phyloP scores from a whole-genome alignment of 1,140 invertebrate species.

The Myzus persicae region DNA sequence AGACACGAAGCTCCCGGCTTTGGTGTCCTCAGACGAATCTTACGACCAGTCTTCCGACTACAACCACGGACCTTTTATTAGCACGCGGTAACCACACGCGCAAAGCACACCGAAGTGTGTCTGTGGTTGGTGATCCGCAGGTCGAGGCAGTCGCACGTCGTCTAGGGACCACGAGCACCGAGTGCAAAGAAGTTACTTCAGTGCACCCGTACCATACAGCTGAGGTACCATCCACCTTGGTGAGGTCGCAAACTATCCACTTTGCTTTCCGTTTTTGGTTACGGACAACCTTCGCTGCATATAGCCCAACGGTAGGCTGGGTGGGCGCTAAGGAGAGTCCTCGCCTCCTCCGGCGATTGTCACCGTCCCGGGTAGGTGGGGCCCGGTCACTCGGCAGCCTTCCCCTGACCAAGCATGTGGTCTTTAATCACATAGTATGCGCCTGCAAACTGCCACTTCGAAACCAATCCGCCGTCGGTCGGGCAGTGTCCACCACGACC shows the following conservation, averaged over 20 bases:
- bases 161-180: background rate
- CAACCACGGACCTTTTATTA: too few species aligned
- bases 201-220: background rate
- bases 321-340: background rate
- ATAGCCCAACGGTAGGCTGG: background rate
- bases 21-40: too few species aligned
- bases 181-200: background rate
- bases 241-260: background rate
- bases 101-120: too few species aligned
- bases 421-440: too few species aligned
- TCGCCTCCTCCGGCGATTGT: fast-evolving
- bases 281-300: background rate
- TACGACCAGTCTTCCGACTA: too few species aligned
- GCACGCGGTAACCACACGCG: too few species aligned
- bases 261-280: background rate
- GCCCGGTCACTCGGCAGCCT: background rate
- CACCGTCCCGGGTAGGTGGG: fast-evolving
- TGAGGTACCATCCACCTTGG: background rate
- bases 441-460: too few species aligned
- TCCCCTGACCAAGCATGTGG: background rate
- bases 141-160: background rate
- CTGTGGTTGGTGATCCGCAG: background rate
- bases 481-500: too few species aligned
- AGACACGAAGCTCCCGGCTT: too few species aligned
- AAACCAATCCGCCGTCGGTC: too few species aligned